Base-by-base conservation (phyloP, 1,140 invertebrate species). In the Drosophila virilis region DNA sequence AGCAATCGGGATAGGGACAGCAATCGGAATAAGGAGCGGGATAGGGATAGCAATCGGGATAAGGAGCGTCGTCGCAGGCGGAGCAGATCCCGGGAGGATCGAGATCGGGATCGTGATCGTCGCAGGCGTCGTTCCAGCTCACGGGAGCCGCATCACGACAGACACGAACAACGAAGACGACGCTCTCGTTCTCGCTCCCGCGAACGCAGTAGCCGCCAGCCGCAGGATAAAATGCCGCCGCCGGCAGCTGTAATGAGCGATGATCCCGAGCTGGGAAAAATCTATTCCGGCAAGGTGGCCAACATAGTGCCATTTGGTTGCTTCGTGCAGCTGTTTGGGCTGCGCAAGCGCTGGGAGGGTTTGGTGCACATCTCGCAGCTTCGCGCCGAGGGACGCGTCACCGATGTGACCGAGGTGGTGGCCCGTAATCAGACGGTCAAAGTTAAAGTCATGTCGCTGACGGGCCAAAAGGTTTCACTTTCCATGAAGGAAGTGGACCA, bases 401-500 rank as follows among this genome's bases (percentile, higher is more conserved):
- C 97, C 1, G 97, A 97, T 93, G 98, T 99, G 0, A 96, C 95
- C 6, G 99, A 99, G 93, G 98, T 99, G 22, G 97, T 99, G 0
- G 94, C 94, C 9, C 94, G 97, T 78, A 98, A 98, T 40, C 96
- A 98, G 80, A 97, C 95, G 93, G 98, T 99, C 0, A 98, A 97
- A 93, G 94, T 97, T 0, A 98, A 99, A 94, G 97, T 99, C 1
- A 92, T 98, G 42, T 98, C 96, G 54, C 94, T 98, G 10, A 96
- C 96, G 57, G 98, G 98, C 3, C 97, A 98, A 91, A 99, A 99
- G 92, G 97, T 98, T 0, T 98, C 98, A 43, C 93, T 99, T 6
- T 98, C 98, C 15, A 99, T 99, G 96, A 99, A 99, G 93, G 99
- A 99, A 93, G 98, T 99, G 0, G 97, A 99, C 92, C 99, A 99